These are phyloP conservation scores for Ameiurus melas DNA, from an alignment of 2,113 vertebrate genomes.

Conservation along the genomic window DNA sequence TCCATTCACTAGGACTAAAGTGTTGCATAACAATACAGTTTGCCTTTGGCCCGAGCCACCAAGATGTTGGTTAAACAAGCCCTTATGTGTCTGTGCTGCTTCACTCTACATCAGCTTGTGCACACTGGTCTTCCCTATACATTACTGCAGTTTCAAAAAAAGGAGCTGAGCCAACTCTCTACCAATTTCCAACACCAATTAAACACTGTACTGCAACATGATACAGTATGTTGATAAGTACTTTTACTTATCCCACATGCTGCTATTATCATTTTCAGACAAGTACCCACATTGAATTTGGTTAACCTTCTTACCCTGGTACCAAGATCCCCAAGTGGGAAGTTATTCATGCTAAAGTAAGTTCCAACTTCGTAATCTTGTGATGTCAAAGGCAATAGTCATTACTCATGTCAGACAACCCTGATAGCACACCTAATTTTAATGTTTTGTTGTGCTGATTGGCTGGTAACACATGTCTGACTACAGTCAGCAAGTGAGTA, in stretches of 20 bases:
- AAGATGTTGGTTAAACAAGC: conserved; percentile 71
- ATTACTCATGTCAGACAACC: neutral
- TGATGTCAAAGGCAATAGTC: neutral
- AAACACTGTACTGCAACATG: neutral
- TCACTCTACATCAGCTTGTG: conserved; percentile 52
- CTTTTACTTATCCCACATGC: neutral
- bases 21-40: conserved; percentile 71
- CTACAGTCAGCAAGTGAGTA: neutral
- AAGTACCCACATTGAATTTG: neutral
- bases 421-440: neutral
- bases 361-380: neutral
- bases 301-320: neutral
- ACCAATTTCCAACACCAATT: neutral
- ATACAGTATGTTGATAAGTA: neutral
- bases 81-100: conserved; percentile 51
- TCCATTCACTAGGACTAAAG: conserved; percentile 65
- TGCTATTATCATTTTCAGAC: neutral
- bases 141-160: neutral
- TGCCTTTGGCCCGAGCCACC: conserved; percentile 57
- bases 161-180: neutral
- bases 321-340: neutral
- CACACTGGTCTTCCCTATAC: neutral
- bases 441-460: neutral
- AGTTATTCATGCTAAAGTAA: neutral
- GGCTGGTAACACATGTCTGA: neutral